Evolutionary conservation across 2,888 invertebrate species (phyloP), one percentile per base, ranked within the genome.

Genomic region (Argyresthia albistria): DNA sequence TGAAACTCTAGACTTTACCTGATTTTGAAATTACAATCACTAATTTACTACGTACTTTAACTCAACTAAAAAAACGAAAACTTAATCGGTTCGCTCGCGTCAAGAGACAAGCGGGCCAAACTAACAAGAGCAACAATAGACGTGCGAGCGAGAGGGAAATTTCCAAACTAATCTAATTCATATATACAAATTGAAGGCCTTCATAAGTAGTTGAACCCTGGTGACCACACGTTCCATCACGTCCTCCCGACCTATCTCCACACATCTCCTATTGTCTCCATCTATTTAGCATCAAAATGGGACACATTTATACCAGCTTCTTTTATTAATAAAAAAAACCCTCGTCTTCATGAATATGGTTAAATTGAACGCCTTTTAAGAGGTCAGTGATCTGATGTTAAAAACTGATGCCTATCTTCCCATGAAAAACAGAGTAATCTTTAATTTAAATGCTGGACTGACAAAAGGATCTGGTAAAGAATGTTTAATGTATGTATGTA

Each of bases 271-370:
- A 67, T 73, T 73, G 74, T 74, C 68, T 66, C 62, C 69, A 60
- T 59, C 70, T 71, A 63, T 54, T 74, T 74, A 72, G 70, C 74
- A 75, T 75, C 59, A 71, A 64, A 74, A 74, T 72, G 65, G 56
- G 55, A 56, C 58, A 25, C 60, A 55, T 62, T 65, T 25, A 25
- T 25, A 25, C 25, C 25, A 25, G 25, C 25, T 25, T 25, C 25
- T 25, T 25, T 65, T 63, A 63, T 63, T 16, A 46, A 46, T 46
- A 46, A 25, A n/a, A 16, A 15, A 15, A 16, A 8, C 43, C 43
- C 16, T 43, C 35, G 56, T 56, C 57, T 55, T 46, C 57, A 62
- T 73, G 73, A 73, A 70, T 71, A 65, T 65, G 64, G 60, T 64
- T 65, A 69, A 73, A 70, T 74, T 73, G 68, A 70, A 60, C 60